A percentile compares a stretch with the other conserved stretches of the same genome.
Conservation (phyloP, 2,797 vertebrate species). For the Toxotes lorentzi region DNA sequence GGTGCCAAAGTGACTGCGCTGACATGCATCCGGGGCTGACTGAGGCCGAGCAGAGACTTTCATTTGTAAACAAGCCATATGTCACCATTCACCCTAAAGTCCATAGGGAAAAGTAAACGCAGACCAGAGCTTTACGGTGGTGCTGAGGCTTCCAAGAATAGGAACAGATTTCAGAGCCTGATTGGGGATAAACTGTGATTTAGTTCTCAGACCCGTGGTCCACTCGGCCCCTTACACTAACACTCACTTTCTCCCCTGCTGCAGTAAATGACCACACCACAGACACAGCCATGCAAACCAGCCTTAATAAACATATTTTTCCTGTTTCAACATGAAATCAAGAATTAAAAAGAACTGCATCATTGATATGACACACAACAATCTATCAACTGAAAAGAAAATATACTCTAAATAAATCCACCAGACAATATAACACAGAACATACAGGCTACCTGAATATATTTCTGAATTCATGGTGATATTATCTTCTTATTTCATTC, state of each 20-base stretch:
- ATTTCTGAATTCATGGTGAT: background rate
- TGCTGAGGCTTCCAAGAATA: constrained; percentile 71
- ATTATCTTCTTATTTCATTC: background rate
- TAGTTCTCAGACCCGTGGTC: constrained; percentile 61
- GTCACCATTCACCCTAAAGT: constrained; percentile 60
- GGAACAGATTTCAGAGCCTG: constrained; percentile 77
- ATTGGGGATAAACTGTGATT: constrained; percentile 82
- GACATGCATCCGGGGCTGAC: constrained; percentile 52
- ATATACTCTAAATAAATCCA: background rate
- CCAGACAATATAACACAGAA: background rate
- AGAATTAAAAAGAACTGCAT: background rate
- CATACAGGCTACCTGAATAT: background rate
- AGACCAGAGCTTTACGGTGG: constrained; percentile 50
- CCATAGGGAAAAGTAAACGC: constrained; percentile 67
- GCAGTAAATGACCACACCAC: constrained; percentile 44
- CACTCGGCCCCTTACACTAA: constrained; percentile 44
- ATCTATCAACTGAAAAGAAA: background rate
- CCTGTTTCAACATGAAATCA: constrained; percentile 24
- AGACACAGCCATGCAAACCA: constrained; percentile 17
- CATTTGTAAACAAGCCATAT: constrained; percentile 74
- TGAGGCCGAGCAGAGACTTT: constrained; percentile 52
- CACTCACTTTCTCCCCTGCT: constrained; percentile 46
- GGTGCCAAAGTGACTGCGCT: constrained; percentile 64
- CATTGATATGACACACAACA: background rate
- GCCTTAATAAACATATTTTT: constrained; percentile 16